Conservation (phyloP, 1,140 invertebrate species). For the Pseudomyrmex dendroicus region DNA sequence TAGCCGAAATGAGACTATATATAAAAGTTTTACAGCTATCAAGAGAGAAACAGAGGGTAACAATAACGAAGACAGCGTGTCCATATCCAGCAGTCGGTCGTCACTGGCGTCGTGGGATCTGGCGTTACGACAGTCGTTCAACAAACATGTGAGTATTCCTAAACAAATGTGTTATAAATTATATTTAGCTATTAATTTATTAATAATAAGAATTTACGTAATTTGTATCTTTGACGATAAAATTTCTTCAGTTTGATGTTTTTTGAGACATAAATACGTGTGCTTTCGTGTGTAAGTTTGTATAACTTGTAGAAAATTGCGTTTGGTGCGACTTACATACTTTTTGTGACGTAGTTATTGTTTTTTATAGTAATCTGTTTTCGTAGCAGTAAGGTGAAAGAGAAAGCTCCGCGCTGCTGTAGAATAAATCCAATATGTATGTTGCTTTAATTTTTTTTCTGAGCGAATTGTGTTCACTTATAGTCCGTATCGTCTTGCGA, state of each 20-base stretch:
- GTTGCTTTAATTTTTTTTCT: no score
- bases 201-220: background rate
- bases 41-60: slow-evolving; percentile 83
- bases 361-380: background rate
- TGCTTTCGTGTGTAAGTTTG: slow-evolving; percentile 35
- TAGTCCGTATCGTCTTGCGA: slow-evolving; percentile 84
- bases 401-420: background rate
- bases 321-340: background rate
- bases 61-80: slow-evolving; percentile 82
- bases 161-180: background rate
- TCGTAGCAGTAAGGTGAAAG: slow-evolving; percentile 21
- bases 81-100: slow-evolving; percentile 88
- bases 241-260: background rate
- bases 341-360: slow-evolving; percentile 25
- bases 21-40: slow-evolving; percentile 84
- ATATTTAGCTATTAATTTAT: no score
- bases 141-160: slow-evolving; percentile 82
- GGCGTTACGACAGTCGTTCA: slow-evolving; percentile 84
- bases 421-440: no score
- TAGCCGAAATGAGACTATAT: slow-evolving; percentile 82
- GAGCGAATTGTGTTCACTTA: slow-evolving; percentile 76
- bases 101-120: slow-evolving; percentile 87
- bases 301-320: slow-evolving; percentile 6
- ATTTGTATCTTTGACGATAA: background rate
- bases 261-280: slow-evolving; percentile 12